Base-by-base conservation (phyloP, 2,113 vertebrate genomes). In the Edolisoma coerulescens region DNA sequence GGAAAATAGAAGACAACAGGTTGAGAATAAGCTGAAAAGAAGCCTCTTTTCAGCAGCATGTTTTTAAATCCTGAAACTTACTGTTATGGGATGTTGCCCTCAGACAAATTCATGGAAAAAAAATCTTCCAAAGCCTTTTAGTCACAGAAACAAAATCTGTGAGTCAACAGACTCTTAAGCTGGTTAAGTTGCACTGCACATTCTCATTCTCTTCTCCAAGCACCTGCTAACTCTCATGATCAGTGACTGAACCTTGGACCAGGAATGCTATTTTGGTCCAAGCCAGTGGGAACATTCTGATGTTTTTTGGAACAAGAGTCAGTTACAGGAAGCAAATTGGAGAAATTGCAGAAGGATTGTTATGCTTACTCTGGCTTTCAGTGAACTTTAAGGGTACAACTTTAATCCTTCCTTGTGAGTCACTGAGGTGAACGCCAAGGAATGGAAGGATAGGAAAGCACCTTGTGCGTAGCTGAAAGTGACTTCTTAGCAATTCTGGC, bases 331-430 rank as follows among this genome's bases (percentile, higher is more conserved):
- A 85, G 56, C 4, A 26, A 76, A 44, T 10, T 47, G 21, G 35
- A 86, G 47, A 70, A 56, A 64, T 35, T 87, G 76, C 70, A 70
- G 63, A 83, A 32, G n/a, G n/a, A 20, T 50, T 65, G 21, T 78
- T 94, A 56, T 22, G 63, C 41, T 84, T 84, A 49, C 54, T 69
- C n/a, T 73, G 77, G 50, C 41, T 94, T 88, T 56, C 4, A 1
- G 32, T 57, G 63, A 92, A 64, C 50, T 94, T 89, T 32, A 64
- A 69, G 22, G n/a, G 60, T 32, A 37, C 7, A n/a, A 12, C 6
- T 95, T 86, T 81, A 81, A 74, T 94, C 50, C 71, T 88, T 86
- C 71, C 71, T 74, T 84, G n/a, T 94, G 91, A 95, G 89, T 96
- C 91, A 95, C 50, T 53, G 68, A 80, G 35, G 71, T 84, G 54